Base-by-base conservation (phyloP, 1,140 invertebrate species). In the Leptinotarsa undecemlineata region DNA sequence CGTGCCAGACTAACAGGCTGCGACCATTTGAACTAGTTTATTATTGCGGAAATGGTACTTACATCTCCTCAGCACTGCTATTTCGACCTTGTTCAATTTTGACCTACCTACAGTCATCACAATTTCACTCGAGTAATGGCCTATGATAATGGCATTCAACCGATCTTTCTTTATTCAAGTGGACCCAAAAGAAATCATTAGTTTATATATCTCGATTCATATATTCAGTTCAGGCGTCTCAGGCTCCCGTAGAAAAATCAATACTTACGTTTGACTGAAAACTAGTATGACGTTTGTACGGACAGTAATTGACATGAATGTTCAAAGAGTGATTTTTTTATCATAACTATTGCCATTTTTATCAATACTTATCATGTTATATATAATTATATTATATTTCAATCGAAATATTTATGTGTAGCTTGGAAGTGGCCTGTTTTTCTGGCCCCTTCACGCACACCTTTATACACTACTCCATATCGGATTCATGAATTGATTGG, bases 381-480 rank as follows among this genome's bases (percentile, higher is more conserved):
- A 74, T 69, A 75, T 75, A 48, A 51, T 63, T 20, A 63, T 68
- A 62, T 63, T 75, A 21, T 74, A 67, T 72, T 68, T 67, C 75
- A 42, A 42, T 42, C 33, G 33, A 15, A 57, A 51, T 76, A 70
- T 74, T 77, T 77, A 71, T 67, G 73, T 78, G 73, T 75, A 19
- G 62, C 71, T 72, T 72, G 71, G 76, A 64, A 76, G 75, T 72
- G 79, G 77, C 77, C 82, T 77, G 79, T 73, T 79, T 75, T 63
- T 72, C 77, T 73, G 77, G 75, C 72, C 74, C 74, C 76, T 77
- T 78, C 77, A 81, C 81, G 81, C 84, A 84, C 83, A 85, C 80
- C 80, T 81, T 82, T 81, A 81, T 81, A 82, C 77, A 82, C 77
- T 84, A 83, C 81, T 84, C 84, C 82, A 81, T 84, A 85, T 84